Conservation (phyloP, 2,888 invertebrate genomes). For the Trichacis sp. region DNA sequence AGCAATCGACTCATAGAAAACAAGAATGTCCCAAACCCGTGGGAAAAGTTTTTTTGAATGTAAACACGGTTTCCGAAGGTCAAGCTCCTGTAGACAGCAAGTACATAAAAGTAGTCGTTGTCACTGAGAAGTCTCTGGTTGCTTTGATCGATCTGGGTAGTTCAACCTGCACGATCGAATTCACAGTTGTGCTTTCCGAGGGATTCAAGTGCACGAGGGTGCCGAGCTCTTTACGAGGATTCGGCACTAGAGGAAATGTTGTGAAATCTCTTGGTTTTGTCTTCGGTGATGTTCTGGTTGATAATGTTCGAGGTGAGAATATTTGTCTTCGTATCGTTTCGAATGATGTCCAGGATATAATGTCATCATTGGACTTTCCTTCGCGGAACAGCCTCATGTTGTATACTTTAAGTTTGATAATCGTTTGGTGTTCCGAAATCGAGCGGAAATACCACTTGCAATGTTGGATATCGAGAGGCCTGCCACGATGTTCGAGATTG, state of each 20-base stretch:
- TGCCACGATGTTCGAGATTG: too few species aligned
- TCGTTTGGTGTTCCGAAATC: too few species aligned
- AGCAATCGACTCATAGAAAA: too few species aligned
- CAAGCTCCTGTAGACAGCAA: too few species aligned
- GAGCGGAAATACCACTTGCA: too few species aligned
- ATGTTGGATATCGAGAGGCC: not conserved
- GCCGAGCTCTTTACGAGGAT: conserved; percentile 18
- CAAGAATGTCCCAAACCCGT: too few species aligned
- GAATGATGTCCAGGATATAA: too few species aligned
- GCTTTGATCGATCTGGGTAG: conserved; percentile 39
- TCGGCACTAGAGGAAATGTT: conserved; percentile 12
- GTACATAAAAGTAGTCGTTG: too few species aligned
- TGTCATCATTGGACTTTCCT: conserved; percentile 13
- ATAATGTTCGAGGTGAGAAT: conserved; percentile 26
- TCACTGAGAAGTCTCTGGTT: too few species aligned
- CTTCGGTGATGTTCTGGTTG: conserved; percentile 17
- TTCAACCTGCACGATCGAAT: conserved; percentile 36
- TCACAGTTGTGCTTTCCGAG: conserved; percentile 16
- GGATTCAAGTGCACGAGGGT: conserved; percentile 5
- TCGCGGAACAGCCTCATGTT: too few species aligned
- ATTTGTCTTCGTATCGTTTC: not conserved
- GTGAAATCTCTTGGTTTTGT: conserved; percentile 24
- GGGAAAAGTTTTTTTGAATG: too few species aligned
- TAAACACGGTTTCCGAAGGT: too few species aligned
- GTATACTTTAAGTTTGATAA: conserved; percentile 20